Base-by-base conservation (phyloP, 2,888 invertebrate species). In the Agonopterix alstromeriana region DNA sequence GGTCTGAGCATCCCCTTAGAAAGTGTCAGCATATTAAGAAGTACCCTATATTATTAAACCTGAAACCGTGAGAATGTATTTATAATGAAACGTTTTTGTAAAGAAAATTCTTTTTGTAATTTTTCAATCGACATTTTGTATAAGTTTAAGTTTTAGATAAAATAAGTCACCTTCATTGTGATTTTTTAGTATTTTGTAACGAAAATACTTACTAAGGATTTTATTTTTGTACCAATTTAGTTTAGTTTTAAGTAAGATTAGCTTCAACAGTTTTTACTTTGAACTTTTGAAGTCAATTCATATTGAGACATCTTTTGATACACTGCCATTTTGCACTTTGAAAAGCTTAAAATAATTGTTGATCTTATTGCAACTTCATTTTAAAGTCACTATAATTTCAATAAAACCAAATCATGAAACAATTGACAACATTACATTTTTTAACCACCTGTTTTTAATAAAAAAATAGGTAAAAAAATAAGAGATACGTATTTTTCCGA, bases 151-250 rank as follows among this genome's bases (percentile, higher is more conserved):
- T 58, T 66, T 67, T 68, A 14, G 65, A 60, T 53, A 52, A 45
- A 52, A 54, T 82, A 81, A 78, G 79, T 80, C 83, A 80, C 82
- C 77, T 57, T 58, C 61, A 78, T 74, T 86, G 85, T 86, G 86
- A 85, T 85, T 82, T 75, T 56, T 75, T 68, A 70, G 70, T 73
- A 75, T 61, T 74, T 70, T 67, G 61, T 67, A 65, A 63, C 63
- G 66, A 61, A 58, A 10, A 59, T 50, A 54, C 47, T 41, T 52
- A 35, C 12, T 50, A 76, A 77, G 73, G 77, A 62, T 65, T 74
- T 79, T 83, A 83, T 83, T 84, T 85, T 85, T 85, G 71, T 85
- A 84, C 74, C 76, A 73, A 63, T 70, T 73, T 77, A 71, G 55
- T 67, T 74, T 54, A 63, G 60, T 55, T 56, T 48, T 42, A 41